phyloP scores from a whole-genome alignment of 2,888 invertebrate genomes.

The Petrolisthes manimaculis region DNA sequence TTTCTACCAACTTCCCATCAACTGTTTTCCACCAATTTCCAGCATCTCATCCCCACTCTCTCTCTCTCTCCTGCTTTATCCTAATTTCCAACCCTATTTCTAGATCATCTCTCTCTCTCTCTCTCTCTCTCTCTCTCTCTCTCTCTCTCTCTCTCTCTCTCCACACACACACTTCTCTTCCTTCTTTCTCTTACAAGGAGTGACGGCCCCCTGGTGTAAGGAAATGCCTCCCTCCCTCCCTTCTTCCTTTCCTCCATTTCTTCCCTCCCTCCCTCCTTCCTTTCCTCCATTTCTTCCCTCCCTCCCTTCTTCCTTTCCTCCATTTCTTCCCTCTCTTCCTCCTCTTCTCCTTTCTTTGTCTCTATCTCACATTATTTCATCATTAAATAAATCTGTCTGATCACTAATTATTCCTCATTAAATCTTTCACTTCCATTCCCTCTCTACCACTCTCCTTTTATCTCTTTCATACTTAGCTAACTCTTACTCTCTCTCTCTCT shows the following conservation, averaged over 20 bases:
- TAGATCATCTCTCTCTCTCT: neutral
- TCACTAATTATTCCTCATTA: no score
- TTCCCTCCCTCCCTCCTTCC: no score
- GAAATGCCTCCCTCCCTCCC: no score
- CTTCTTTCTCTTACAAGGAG: neutral
- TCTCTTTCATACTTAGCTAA: no score
- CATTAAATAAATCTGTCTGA: neutral
- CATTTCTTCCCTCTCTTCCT: neutral
- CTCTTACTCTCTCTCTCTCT: constrained; percentile 21
- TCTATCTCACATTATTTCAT: neutral
- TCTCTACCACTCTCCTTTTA: no score
- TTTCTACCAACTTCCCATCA: no score
- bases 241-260: no score
- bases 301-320: neutral
- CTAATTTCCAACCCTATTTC: neutral
- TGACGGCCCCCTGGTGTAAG: constrained; percentile 13
- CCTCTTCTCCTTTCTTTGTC: neutral
- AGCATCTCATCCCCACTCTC: no score
- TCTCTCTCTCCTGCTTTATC: neutral
- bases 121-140: neutral
- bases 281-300: neutral
- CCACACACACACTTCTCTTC: neutral
- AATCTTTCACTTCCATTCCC: no score
- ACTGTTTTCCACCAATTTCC: no score
- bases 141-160: neutral